A percentile compares a stretch with the other conserved stretches of the same genome.
These are phyloP conservation scores for Ictidomys tridecemlineatus DNA, from an alignment of 2,113 vertebrate species.

Conservation along the genomic window DNA sequence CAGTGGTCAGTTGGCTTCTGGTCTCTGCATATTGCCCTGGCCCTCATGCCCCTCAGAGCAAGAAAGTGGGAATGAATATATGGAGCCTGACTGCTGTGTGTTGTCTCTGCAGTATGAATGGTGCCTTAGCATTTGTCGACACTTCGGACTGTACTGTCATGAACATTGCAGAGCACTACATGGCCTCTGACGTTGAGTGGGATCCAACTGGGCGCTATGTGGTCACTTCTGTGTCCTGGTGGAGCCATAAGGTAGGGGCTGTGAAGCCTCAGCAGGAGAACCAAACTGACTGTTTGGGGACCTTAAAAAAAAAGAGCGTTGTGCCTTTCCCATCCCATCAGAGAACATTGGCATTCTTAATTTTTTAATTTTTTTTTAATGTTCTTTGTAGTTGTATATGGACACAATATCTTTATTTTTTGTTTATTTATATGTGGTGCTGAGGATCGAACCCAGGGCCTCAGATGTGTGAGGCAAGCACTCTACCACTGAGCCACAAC, in stretches of 20 bases:
- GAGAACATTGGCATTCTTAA: not conserved
- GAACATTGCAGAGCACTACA: conserved; percentile 99
- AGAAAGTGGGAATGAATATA: too few relatives aligned
- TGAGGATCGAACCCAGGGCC: too few relatives aligned
- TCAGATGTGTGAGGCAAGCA: too few relatives aligned
- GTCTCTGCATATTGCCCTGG: not conserved
- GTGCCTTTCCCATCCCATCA: not conserved
- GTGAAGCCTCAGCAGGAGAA: accelerated
- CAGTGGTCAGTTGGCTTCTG: too few relatives aligned
- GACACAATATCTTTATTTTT: too few relatives aligned
- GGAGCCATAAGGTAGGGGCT: conserved; percentile 96
- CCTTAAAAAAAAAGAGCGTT: not conserved
- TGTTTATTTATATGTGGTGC: too few relatives aligned
- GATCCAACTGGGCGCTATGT: conserved; percentile 97
- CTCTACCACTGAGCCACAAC: too few relatives aligned
- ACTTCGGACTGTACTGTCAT: conserved; percentile 99
- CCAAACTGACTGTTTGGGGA: accelerated
- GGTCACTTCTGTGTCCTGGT: conserved; percentile 98
- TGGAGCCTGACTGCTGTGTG: not conserved
- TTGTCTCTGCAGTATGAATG: conserved; percentile 93
- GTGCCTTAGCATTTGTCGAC: conserved; percentile 97
- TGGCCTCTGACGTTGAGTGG: conserved; percentile 98
- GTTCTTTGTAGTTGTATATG: too few relatives aligned
- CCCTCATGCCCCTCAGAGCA: not conserved
- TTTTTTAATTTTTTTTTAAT: not conserved